Conservation (phyloP, 2,888 invertebrate species). For the Dromius quadrimaculatus region DNA sequence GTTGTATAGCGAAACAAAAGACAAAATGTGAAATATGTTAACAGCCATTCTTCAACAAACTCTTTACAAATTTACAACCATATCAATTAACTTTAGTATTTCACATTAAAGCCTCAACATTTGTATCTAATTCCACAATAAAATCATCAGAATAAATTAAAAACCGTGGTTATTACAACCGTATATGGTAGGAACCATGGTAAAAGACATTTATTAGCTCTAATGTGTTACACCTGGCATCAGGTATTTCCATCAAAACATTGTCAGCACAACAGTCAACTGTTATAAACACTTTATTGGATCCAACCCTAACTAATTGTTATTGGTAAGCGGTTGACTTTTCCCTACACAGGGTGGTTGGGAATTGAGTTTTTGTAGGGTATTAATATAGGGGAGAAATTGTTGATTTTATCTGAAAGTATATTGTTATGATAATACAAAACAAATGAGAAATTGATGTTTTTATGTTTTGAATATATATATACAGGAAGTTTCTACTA, state of each 20-base stretch:
- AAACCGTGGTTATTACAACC: slow-evolving; percentile 26
- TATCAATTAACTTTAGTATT: too few species aligned
- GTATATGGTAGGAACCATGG: slow-evolving; percentile 9
- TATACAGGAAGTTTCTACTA: too few species aligned
- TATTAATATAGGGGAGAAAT: not conserved
- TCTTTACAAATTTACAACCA: too few species aligned
- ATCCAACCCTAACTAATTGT: slow-evolving; percentile 10
- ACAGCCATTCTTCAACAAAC: too few species aligned
- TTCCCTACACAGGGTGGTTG: not conserved
- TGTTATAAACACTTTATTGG: slow-evolving; percentile 12
- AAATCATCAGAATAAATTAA: slow-evolving; percentile 15
- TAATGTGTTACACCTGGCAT: slow-evolving; percentile 9
- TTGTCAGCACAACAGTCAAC: slow-evolving; percentile 16
- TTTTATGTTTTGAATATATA: too few species aligned
- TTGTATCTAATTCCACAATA: slow-evolving; percentile 1
- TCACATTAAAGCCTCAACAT: too few species aligned
- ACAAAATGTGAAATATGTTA: too few species aligned
- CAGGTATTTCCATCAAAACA: slow-evolving; percentile 10
- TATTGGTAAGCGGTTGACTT: slow-evolving; percentile 1
- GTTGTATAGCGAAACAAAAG: too few species aligned
- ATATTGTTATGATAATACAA: not conserved
- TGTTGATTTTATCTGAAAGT: not conserved
- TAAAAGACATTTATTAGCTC: slow-evolving; percentile 22
- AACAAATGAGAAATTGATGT: not conserved
- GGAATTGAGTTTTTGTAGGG: not conserved